Base-by-base conservation (phyloP, 2,113 vertebrate species). In the Myrmophylax atrothorax region DNA sequence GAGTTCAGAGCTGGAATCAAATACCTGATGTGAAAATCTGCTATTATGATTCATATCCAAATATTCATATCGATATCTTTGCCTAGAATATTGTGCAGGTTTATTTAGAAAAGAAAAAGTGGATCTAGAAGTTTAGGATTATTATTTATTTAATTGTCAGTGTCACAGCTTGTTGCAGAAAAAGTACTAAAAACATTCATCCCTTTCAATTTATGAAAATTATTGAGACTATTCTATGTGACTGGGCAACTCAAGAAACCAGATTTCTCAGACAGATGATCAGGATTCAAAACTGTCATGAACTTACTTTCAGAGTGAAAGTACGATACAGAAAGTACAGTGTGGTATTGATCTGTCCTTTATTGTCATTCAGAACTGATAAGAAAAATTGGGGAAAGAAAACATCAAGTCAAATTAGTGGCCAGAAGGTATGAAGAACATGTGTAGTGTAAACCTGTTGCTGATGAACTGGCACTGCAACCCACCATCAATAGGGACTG, bases 1-100 rank as follows among this genome's bases (percentile, higher is more conserved):
- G 83, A 88, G 95, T 95, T 97, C 88, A 86, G 64, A 79, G 83
- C 94, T 58, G 81, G 97, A 97, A 97, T 93, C 95, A 89, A 87
- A 94, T 94, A 94, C 86, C 92, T 93, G 95, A 96, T 87, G 92
- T 58, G n/a, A 93, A 97, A 97, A 85, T 86, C 82, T 56, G 84
- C 74, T 96, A 83, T 88, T 97, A 90, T 49, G 83, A 89, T 95
- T 97, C 96, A 88, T 94, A 87, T 96, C 74, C 73, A 96, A 96
- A 94, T 84, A 95, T 91, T 62, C 53, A 46, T 92, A 91, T 89
- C 60, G 46, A 49, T 92, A 90, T 88, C 60, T 70, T 78, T 93
- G 72, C 90, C 91, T 94, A 73, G 37, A 90, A 79, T 68, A 75
- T 85, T 53, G 58, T 58, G 58, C 5, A 26, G 29, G 19, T 37